Percentiles rank a stretch among this genome's conserved stretches.
Evolutionary conservation across 2,797 vertebrate genomes (phyloP).

Genomic region (Helostoma temminkii): DNA sequence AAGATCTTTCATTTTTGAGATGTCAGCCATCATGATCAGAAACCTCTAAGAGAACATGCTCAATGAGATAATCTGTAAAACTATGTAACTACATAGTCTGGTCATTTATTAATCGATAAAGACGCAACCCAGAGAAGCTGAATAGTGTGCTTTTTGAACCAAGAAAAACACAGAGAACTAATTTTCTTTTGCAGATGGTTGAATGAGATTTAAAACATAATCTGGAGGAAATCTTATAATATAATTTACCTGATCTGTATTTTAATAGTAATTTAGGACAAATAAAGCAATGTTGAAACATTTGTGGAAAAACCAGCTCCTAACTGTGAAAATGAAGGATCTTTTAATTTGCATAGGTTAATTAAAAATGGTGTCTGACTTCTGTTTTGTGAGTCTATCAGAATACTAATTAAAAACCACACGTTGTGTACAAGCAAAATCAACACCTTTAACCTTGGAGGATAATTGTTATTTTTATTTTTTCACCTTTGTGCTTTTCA

Average conservation of each 20-base stretch:
- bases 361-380: constrained; percentile 82
- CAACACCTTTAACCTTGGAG: constrained; percentile 39
- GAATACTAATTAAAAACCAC: constrained; percentile 79
- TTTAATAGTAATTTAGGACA: constrained; percentile 40
- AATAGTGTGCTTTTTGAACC: constrained; percentile 15
- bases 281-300: constrained; percentile 1
- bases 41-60: background rate
- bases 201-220: constrained; percentile 6
- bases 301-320: constrained; percentile 7
- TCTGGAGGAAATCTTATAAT: background rate
- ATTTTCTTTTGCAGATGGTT: background rate
- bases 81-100: background rate
- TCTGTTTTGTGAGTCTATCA: constrained; percentile 71
- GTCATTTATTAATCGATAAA: constrained; percentile 18
- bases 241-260: constrained; percentile 20
- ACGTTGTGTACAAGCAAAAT: constrained; percentile 66
- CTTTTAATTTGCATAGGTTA: constrained; percentile 85
- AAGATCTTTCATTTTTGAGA: constrained; percentile 36
- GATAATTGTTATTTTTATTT: constrained; percentile 22
- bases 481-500: constrained; percentile 27
- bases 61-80: constrained; percentile 8
- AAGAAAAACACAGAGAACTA: background rate
- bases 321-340: constrained; percentile 70
- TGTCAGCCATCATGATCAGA: constrained; percentile 26
- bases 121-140: constrained; percentile 13